Evolutionary conservation across 2,888 invertebrate genomes (phyloP), one percentile per base, ranked within the genome.

Genomic region (Monochamus alternatus): DNA sequence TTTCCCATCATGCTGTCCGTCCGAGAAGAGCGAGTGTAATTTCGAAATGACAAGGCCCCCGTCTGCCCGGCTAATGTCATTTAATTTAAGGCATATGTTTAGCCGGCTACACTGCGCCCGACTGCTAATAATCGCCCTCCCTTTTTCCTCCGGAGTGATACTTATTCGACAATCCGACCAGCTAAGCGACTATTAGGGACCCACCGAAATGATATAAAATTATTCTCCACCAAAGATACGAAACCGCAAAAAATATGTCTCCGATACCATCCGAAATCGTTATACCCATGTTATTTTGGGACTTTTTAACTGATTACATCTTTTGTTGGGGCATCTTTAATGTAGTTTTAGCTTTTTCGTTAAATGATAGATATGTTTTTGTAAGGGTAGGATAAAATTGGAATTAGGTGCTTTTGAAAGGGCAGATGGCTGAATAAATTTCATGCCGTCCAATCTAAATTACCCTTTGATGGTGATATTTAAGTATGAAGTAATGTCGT

Each of bases 51-150:
- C 85, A 86, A 81, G 84, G 84, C 83, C 78, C 22, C 78, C 74
- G 76, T 75, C 80, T 80, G 78, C 79, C 79, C 78, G 75, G 81
- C 86, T 86, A 86, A 86, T 86, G 85, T 86, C 86, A 86, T 85
- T 86, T 86, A 86, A 86, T 86, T 86, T 84, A 82, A 85, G 81
- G 82, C 86, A 86, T 86, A 85, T 86, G 86, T 86, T 86, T 86
- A 86, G 81, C 64, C 68, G 79, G 63, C 65, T 63, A n/a, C 47
- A 59, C 73, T 71, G 55, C 74, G 69, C 67, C 73, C 78, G 73
- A 78, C 77, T 74, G 76, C 70, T 75, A 71, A 74, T 80, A 76
- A 80, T 78, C 72, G 77, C 64, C 60, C 67, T 71, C 68, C 62
- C 66, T 74, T 38, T 38, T 66, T 72, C 72, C 76, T 58, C 63